Base-by-base conservation (phyloP, 2,888 invertebrate species). In the Diplazon laetatorius region DNA sequence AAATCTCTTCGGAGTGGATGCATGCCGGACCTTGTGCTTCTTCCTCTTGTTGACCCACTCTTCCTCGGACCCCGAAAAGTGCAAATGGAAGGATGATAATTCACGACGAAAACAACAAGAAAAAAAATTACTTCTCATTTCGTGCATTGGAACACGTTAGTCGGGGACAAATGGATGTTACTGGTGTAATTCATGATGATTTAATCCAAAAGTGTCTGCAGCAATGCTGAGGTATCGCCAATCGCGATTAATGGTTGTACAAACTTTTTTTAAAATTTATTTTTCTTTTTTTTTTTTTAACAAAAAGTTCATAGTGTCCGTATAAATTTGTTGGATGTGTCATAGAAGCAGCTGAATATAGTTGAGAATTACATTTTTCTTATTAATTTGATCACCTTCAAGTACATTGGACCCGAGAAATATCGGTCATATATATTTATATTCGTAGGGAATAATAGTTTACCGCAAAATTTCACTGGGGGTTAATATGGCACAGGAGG, bases 21-120 rank as follows among this genome's bases (percentile, higher is more conserved):
- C 75, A 57, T 20, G 59, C 20, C 16, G 63, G 14, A 39, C 39
- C 59, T 57, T 10, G 57, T 18, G 35, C 57, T 59, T 20, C n/a
- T 59, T 18, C 37, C 39, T 59, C 39, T n/a, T 22, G 59, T 59
- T 59, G 59, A 59, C 59, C 59, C 6, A 59, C 10, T 22, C 12
- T 60, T 22, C 48, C 59, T 63, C 55, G 39, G 22, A 18, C 46
- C 30, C 25, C 35, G 10, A 39, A 60, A 50, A 39, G 59, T 44
- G 57, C 18, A 48, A 18, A 65, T 18, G 44, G 44, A 16, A 12
- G 48, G 39, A 62, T 3, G 22, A 22, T 50, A 20, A 50, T 50
- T 4, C 10, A 22, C 22, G 3, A 22, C 1, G 6, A 8, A 2
- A 6, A 8, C 8, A 8, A 6, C 8, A 37, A 37, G 6, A 37